These are phyloP conservation scores for Cephus cinctus DNA, from an alignment of 1,140 invertebrate genomes.

Conservation along the genomic window DNA sequence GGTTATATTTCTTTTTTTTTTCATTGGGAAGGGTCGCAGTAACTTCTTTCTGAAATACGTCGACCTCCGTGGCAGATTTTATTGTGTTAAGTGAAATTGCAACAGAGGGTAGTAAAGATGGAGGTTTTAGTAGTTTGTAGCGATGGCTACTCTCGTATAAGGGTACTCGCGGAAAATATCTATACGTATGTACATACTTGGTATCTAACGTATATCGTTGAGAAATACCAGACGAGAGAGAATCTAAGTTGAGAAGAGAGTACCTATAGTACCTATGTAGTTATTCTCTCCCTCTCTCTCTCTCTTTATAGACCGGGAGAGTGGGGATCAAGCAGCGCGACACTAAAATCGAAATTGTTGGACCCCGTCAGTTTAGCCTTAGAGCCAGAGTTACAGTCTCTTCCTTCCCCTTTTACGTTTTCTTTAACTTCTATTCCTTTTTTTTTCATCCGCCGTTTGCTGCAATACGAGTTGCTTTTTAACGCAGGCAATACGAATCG, in stretches of 20 bases:
- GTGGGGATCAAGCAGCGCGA: conserved; percentile 15
- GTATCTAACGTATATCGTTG: too few relatives aligned
- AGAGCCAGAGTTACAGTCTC: too few relatives aligned
- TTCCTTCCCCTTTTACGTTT: too few relatives aligned
- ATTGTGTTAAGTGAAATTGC: conserved; percentile 23
- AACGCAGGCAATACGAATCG: too few relatives aligned
- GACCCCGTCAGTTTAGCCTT: conserved; percentile 37
- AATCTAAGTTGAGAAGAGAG: conserved; percentile 2
- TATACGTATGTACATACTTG: conserved; percentile 5
- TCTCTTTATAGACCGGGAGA: too few relatives aligned
- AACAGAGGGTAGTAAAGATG: conserved; percentile 12
- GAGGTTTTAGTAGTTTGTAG: conserved; percentile 15
- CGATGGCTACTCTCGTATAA: not conserved
- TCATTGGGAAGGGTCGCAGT: too few relatives aligned
- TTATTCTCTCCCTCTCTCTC: conserved; percentile 4
- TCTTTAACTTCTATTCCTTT: too few relatives aligned
- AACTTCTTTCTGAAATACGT: too few relatives aligned
- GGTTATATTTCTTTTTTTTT: not conserved
- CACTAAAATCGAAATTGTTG: conserved; percentile 44
- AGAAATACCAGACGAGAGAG: conserved; percentile 7
- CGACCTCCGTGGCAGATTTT: conserved; percentile 25
- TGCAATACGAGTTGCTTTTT: too few relatives aligned
- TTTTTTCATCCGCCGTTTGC: too few relatives aligned
- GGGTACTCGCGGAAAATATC: conserved; percentile 1
- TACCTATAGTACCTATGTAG: conserved; percentile 2